Base-by-base conservation (phyloP, 2,888 invertebrate genomes). In the Melinaea marsaeus region DNA sequence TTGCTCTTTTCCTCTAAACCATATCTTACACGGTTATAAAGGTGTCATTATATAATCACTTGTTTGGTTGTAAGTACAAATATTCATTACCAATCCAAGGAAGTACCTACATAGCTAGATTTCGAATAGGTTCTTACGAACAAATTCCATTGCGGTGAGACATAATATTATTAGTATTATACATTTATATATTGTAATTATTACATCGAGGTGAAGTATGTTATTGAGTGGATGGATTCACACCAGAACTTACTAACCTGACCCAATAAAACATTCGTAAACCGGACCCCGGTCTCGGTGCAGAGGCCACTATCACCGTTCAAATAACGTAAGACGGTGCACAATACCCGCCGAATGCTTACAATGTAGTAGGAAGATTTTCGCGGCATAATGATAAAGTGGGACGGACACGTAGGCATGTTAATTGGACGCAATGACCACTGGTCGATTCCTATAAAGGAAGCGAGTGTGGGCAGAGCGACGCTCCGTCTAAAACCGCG, bases 381-480 rank as follows among this genome's bases (percentile, higher is more conserved):
- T 85, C 80, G 87, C 87, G 78, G 78, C 77, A 77, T 84, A 85
- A 74, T 73, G 72, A 72, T 71, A 70, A 85, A 88, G 89, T 87
- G 88, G 89, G 88, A 80, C 75, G 85, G 78, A 79, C 85, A 87
- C 81, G 88, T 88, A 88, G 88, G 86, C 88, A 88, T 81, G 87
- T 80, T 89, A 88, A 90, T 90, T 90, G 88, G 82, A 75, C 84
- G 77, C 83, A 84, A 84, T 86, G 88, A 84, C 84, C 88, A 85
- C 81, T 80, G 82, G 75, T 79, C 82, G 80, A 74, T 81, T 79
- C 76, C 89, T 85, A 88, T 88, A 87, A 84, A 79, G 79, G 87
- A 83, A 73, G 71, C 76, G 67, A 61, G 85, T 85, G 89, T 90
- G 86, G 90, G 89, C 75, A 67, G 83, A 73, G 79, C 83, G 85